Conservation (phyloP, 2,797 vertebrate genomes). For the Chiroxiphia lanceolata region DNA sequence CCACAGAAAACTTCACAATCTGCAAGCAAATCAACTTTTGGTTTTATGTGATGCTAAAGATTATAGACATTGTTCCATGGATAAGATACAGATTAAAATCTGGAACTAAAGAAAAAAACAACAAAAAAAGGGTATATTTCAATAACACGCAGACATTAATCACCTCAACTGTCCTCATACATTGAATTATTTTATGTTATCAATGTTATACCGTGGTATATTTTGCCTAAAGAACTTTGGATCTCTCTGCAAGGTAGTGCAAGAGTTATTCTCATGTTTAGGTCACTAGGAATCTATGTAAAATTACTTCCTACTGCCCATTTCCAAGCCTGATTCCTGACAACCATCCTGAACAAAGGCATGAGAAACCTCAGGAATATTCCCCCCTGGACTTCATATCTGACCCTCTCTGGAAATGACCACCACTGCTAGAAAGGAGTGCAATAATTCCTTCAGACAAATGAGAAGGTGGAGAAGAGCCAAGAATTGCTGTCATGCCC, state of each 20-base stretch:
- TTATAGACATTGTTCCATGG: background rate
- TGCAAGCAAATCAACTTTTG: background rate
- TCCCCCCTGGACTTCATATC: background rate
- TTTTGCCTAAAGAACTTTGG: background rate
- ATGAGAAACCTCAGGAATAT: background rate
- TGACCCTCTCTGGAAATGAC: background rate
- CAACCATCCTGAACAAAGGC: background rate
- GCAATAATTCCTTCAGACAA: background rate
- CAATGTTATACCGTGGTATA: rapidly evolving
- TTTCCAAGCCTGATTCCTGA: background rate
- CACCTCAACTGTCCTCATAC: background rate
- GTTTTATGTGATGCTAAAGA: background rate
- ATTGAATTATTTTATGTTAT: background rate
- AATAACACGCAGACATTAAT: background rate
- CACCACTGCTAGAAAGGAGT: background rate
- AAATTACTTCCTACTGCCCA: background rate
- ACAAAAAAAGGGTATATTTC: background rate
- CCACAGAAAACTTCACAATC: background rate
- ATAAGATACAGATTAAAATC: background rate
- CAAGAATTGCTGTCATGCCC: background rate
- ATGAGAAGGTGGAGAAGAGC: background rate
- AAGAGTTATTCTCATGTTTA: background rate
- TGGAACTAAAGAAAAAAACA: background rate
- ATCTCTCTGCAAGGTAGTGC: background rate
- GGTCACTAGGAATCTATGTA: background rate